These are phyloP conservation scores for Agrochola macilenta DNA, from an alignment of 2,888 invertebrate species.

Conservation along the genomic window DNA sequence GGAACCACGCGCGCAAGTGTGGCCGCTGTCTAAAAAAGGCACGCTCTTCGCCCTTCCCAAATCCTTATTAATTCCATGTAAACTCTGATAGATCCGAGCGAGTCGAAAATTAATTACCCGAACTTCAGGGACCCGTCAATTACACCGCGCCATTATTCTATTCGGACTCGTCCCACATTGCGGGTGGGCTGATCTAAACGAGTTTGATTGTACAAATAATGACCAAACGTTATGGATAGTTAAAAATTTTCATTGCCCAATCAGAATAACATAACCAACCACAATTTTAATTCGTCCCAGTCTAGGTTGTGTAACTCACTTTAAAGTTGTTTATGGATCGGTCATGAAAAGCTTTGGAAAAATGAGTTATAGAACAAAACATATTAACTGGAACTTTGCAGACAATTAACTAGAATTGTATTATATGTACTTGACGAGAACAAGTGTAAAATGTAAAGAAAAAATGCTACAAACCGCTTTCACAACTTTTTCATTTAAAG, in stretches of 20 bases:
- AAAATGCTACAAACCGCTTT: slow-evolving; percentile 56
- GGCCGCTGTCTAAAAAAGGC: slow-evolving; percentile 54
- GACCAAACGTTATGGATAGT: slow-evolving; percentile 29
- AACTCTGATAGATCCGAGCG: slow-evolving; percentile 75
- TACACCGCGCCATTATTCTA: slow-evolving; percentile 79
- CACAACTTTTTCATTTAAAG: slow-evolving; percentile 64
- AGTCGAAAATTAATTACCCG: slow-evolving; percentile 80
- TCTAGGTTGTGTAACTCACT: slow-evolving; percentile 48
- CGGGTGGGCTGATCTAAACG: slow-evolving; percentile 58
- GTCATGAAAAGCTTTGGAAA: slow-evolving; percentile 51
- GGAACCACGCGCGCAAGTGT: slow-evolving; percentile 46
- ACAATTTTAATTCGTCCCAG: slow-evolving; percentile 30
- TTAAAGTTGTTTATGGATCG: slow-evolving; percentile 49
- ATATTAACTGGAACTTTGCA: slow-evolving; percentile 62
- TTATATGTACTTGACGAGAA: slow-evolving; percentile 52
- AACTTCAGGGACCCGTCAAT: slow-evolving; percentile 79
- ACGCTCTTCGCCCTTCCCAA: slow-evolving; percentile 56
- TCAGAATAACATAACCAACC: slow-evolving; percentile 13
- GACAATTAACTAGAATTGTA: slow-evolving; percentile 59
- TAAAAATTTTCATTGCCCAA: slow-evolving; percentile 5
- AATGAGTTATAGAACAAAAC: slow-evolving; percentile 62
- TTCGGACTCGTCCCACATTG: slow-evolving; percentile 71
- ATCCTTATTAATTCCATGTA: slow-evolving; percentile 70
- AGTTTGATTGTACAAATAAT: slow-evolving; percentile 58
- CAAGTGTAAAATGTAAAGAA: slow-evolving; percentile 57